Percentiles rank a stretch among this genome's conserved stretches.
Evolutionary conservation across 1,140 invertebrate genomes (phyloP).

Genomic region (Panagrolaimus sp.): DNA sequence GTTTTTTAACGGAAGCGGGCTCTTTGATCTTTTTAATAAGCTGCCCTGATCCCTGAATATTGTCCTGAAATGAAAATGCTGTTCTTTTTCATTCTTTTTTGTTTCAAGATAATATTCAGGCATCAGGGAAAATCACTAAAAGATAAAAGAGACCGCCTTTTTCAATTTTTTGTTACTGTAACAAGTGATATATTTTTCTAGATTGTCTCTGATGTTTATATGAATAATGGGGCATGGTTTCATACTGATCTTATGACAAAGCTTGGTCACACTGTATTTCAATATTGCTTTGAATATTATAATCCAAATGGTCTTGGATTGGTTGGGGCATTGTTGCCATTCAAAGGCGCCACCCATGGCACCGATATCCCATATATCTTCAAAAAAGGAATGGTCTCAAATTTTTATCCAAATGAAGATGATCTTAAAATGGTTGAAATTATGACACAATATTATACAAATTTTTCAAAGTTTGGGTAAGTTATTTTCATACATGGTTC

Average conservation of each 20-base stretch:
- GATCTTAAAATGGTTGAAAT: no score
- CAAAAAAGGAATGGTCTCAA: conserved; percentile 2
- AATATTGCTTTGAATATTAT: conserved; percentile 41
- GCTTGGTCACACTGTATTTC: conserved; percentile 26
- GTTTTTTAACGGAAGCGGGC: background rate
- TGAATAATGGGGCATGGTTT: conserved; percentile 40
- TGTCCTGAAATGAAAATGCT: no score
- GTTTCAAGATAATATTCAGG: no score
- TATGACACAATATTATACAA: no score
- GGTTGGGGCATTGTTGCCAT: conserved; percentile 27
- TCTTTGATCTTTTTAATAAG: no score
- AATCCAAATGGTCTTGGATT: conserved; percentile 41
- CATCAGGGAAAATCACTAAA: no score
- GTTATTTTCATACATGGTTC: background rate
- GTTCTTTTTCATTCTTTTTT: no score
- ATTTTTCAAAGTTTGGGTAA: no score
- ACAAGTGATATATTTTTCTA: background rate
- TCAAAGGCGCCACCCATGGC: conserved; percentile 24
- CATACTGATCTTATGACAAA: conserved; percentile 26
- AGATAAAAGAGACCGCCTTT: background rate
- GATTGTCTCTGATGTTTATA: conserved; percentile 26
- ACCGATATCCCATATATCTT: background rate
- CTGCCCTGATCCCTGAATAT: no score
- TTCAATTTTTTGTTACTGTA: no score
- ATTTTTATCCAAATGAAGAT: no score